Conservation (phyloP, 1,140 invertebrate species). For the Spodoptera litura region DNA sequence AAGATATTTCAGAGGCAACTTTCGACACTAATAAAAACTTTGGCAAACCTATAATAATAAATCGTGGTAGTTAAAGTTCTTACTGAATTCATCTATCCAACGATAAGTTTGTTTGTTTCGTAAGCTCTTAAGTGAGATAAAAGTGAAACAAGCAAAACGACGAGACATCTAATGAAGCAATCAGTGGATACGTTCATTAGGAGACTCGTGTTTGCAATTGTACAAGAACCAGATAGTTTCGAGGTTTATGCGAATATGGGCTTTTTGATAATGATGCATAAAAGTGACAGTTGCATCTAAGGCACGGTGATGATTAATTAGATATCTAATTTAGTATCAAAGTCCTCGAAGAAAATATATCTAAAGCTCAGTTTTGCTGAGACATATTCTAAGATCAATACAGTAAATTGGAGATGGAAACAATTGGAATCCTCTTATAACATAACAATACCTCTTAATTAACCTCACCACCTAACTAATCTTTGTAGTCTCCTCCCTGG, state of each 20-base stretch:
- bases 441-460: background rate
- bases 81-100: background rate
- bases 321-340: too few species aligned
- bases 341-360: too few species aligned
- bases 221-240: background rate
- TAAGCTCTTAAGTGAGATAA: constrained; percentile 25
- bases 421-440: too few species aligned
- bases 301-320: too few species aligned
- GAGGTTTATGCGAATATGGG: background rate
- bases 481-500: background rate
- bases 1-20: too few species aligned
- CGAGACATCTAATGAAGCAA: constrained; percentile 38
- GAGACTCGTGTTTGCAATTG: constrained; percentile 4
- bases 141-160: constrained; percentile 23
- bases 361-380: too few species aligned
- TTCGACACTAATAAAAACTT: background rate
- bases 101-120: constrained; percentile 31
- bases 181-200: constrained; percentile 30
- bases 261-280: too few species aligned
- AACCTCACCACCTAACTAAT: constrained; percentile 4
- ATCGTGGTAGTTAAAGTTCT: constrained; percentile 7
- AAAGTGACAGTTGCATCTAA: too few species aligned
- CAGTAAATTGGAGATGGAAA: too few species aligned
- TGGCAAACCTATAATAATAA: background rate
- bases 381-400: too few species aligned